phyloP scores from a whole-genome alignment of 2,797 vertebrate species.

The Falco rusticolus region DNA sequence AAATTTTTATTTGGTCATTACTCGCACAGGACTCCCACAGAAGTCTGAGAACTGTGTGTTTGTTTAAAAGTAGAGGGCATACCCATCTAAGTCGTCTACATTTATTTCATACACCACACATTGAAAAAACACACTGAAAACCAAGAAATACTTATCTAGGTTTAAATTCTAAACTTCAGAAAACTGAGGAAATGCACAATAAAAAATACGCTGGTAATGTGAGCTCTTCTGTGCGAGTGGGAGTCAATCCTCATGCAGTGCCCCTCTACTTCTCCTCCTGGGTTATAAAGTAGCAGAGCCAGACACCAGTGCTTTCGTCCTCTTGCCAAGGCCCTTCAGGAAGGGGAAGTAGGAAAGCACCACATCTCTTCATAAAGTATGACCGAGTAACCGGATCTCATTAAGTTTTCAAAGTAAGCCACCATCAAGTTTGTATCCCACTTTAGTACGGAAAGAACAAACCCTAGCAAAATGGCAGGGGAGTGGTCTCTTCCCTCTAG shows the following conservation, averaged over 20 bases:
- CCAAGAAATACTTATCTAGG: not conserved
- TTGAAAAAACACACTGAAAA: not conserved
- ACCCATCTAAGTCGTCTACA: not conserved
- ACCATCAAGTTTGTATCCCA: not conserved
- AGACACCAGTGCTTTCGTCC: not conserved
- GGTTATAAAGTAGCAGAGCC: not conserved
- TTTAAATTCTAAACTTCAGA: not conserved
- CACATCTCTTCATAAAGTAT: not conserved
- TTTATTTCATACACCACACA: not conserved
- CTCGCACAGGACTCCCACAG: not conserved
- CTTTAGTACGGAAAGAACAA: not conserved
- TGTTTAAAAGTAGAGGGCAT: not conserved
- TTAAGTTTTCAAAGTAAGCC: not conserved
- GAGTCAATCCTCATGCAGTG: not conserved
- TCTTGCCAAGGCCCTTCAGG: not conserved
- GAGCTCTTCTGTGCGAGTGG: not conserved
- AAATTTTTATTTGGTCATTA: not conserved
- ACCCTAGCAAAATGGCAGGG: not conserved
- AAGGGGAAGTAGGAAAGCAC: not conserved
- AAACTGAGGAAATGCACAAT: not conserved
- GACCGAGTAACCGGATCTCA: not conserved
- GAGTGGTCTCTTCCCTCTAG: not conserved
- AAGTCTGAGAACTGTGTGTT: not conserved
- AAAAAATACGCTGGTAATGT: not conserved
- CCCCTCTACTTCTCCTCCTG: not conserved